Evolutionary conservation across 2,797 vertebrate genomes (phyloP).

Genomic region (Meriones psammophilus): DNA sequence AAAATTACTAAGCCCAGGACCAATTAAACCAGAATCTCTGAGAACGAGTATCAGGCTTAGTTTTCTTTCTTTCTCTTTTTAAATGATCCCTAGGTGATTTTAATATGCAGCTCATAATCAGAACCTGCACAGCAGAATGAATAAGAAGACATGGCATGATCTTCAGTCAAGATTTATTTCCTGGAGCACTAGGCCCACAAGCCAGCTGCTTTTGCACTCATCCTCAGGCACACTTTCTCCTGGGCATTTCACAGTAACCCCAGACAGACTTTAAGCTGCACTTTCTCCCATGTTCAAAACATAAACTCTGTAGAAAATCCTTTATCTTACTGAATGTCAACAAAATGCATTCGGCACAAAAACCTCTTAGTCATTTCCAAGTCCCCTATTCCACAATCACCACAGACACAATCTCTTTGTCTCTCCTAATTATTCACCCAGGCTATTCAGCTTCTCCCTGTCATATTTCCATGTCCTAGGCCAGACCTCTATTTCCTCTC

Average conservation of each 20-base stretch:
- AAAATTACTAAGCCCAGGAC: conserved; percentile 11
- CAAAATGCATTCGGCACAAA: neutral
- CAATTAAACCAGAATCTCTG: conserved; percentile 59
- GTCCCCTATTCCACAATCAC: neutral
- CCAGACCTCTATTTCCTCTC: conserved; percentile 14
- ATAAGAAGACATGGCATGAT: neutral
- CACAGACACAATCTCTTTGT: neutral
- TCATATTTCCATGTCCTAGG: neutral
- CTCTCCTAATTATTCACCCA: neutral
- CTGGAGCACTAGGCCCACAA: neutral
- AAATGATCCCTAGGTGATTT: conserved; percentile 44
- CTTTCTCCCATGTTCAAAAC: neutral
- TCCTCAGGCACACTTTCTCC: neutral
- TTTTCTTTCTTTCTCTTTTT: conserved; percentile 30
- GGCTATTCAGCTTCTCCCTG: neutral
- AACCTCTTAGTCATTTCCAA: conserved; percentile 8
- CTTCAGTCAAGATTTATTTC: conserved; percentile 45
- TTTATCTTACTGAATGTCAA: conserved; percentile 40
- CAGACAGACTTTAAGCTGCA: neutral
- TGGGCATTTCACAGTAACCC: neutral
- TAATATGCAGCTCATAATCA: conserved; percentile 37
- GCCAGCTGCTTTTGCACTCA: neutral
- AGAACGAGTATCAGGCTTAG: neutral
- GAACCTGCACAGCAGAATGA: conserved; percentile 8
- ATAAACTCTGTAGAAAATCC: conserved; percentile 4